A percentile compares a stretch with the other conserved stretches of the same genome.
These are phyloP conservation scores for Bombus waltoni DNA, from an alignment of 1,140 invertebrate species.

Conservation along the genomic window DNA sequence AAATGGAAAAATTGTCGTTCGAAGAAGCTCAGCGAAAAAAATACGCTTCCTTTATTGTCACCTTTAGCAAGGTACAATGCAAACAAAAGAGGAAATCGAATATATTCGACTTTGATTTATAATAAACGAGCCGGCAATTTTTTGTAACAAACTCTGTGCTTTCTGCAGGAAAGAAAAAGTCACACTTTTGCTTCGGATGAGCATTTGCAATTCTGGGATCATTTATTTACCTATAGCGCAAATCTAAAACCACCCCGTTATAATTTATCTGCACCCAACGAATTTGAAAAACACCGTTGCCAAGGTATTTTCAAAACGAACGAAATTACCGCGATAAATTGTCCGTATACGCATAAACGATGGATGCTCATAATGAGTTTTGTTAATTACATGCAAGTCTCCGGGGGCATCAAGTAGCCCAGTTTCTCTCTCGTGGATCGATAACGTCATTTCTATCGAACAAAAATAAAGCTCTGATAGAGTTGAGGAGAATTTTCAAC, in stretches of 20 bases:
- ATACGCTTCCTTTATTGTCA: not conserved
- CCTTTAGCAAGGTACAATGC: too few species aligned
- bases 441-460: slow-evolving; percentile 60
- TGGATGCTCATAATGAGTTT: slow-evolving; percentile 73
- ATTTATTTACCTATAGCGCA: too few species aligned
- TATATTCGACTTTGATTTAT: too few species aligned
- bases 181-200: too few species aligned
- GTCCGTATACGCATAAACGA: not conserved
- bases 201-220: too few species aligned
- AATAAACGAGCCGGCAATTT: too few species aligned
- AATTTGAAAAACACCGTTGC: not conserved
- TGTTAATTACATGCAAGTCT: slow-evolving; percentile 68
- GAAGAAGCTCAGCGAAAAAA: not conserved
- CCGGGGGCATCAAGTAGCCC: slow-evolving; percentile 34
- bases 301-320: not conserved
- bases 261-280: not conserved
- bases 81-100: too few species aligned
- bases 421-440: slow-evolving; percentile 50
- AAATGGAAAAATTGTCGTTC: not conserved
- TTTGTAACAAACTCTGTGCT: too few species aligned
- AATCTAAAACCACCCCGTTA: too few species aligned
- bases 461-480: slow-evolving; percentile 44
- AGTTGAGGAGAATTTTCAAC: slow-evolving; percentile 32
- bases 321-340: slow-evolving; percentile 25
- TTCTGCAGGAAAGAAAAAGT: too few species aligned